Percentiles rank a stretch among this genome's conserved stretches.
Conservation (phyloP, 2,888 invertebrate genomes). For the Creontiades dilutus region DNA sequence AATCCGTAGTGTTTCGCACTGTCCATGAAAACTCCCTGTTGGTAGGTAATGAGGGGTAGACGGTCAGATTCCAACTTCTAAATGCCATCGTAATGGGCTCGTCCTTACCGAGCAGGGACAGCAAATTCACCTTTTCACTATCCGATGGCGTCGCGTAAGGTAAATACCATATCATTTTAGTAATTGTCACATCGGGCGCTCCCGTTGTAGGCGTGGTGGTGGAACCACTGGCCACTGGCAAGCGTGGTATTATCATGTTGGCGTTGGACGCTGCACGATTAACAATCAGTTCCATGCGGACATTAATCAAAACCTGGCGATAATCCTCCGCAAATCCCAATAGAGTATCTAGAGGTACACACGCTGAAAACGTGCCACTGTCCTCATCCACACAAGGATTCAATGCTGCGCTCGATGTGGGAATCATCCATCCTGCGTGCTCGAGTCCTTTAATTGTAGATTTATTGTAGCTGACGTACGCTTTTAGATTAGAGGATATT, state of each 20-base stretch:
- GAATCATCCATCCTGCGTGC: neutral
- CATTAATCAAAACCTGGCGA: conserved; percentile 72
- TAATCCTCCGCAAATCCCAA: conserved; percentile 75
- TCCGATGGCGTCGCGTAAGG: conserved; percentile 75
- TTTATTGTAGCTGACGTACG: conserved; percentile 12
- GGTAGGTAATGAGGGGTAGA: conserved; percentile 77
- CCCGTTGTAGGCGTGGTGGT: conserved; percentile 21
- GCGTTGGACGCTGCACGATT: neutral
- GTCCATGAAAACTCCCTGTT: conserved; percentile 77
- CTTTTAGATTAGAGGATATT: conserved; percentile 68
- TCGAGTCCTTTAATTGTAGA: conserved; percentile 22
- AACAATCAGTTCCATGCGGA: neutral
- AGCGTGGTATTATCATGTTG: conserved; percentile 40
- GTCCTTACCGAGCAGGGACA: conserved; percentile 73
- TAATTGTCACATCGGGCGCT: conserved; percentile 68
- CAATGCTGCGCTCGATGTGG: neutral
- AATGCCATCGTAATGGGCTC: conserved; percentile 73
- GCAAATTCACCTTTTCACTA: conserved; percentile 73
- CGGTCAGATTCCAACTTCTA: conserved; percentile 78
- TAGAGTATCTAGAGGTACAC: neutral
- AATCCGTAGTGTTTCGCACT: conserved; percentile 76
- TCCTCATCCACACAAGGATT: neutral
- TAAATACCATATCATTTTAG: conserved; percentile 75
- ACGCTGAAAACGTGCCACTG: neutral
- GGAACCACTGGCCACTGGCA: conserved; percentile 38